Evolutionary conservation across 2,797 vertebrate species (phyloP), one percentile per base, ranked within the genome.

Genomic region (Siniperca undulata): DNA sequence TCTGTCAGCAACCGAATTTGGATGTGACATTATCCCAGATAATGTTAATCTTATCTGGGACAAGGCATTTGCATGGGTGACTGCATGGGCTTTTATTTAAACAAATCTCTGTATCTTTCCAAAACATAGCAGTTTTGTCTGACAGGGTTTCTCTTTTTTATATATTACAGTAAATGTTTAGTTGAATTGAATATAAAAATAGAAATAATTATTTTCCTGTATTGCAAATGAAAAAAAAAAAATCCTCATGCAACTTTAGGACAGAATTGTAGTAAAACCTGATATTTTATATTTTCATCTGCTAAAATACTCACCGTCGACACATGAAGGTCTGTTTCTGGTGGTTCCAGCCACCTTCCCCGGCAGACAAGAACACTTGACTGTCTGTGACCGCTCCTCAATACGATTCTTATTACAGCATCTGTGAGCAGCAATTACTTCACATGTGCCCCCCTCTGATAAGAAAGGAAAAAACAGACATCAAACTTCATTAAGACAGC

Each of bases 351-450:
- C 98, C 90, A 99, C 98, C 95, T 99, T 99, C 77, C 98, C 98
- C 0, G 98, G 98, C 90, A 99, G 96, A 96, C 98, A 99, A 89
- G 98, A 99, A 89, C 98, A 99, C 95, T 99, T 99, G 88, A 99
- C 98, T 56, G 98, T 99, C 94, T 99, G 98, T 20, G 98, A 99
- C 89, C 98, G 95, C 94, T 99, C 98, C 93, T 99, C 98, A 76
- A 99, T 99, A 78, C 98, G 97, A 93, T 99, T 99, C 96, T 99
- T 99, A 95, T 99, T 99, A 93, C 98, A 99, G 93, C 98, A 99
- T 95, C 98, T 97, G 96, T 99, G 98, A 53, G 98, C 98, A n/a
- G 98, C 98, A 81, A 99, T 98, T 93, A 99, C 98, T 96, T 99
- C 98, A 92, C 98, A 99, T 4, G 98, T 99, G 93, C 98, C 98